A percentile compares a stretch with the other conserved stretches of the same genome.
These are phyloP conservation scores for Macrochelys suwanniensis DNA, from an alignment of 2,797 vertebrate species.

Conservation along the genomic window DNA sequence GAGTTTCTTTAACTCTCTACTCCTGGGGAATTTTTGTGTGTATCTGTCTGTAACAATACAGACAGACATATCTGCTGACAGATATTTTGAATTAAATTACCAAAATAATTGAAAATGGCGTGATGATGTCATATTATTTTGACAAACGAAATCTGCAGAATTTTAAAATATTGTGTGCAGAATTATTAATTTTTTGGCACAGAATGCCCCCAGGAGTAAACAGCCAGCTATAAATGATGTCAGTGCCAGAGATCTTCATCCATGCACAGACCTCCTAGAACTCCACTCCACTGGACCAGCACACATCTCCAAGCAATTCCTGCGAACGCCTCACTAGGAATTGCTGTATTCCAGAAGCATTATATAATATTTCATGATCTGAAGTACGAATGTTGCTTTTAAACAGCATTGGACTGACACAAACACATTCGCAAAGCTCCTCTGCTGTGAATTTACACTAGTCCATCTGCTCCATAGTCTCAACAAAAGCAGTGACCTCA, in stretches of 20 bases:
- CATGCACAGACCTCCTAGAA: neutral
- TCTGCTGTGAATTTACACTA: neutral
- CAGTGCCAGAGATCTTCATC: neutral
- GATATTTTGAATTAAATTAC: too few relatives aligned
- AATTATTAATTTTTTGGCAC: too few relatives aligned
- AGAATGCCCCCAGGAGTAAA: too few relatives aligned
- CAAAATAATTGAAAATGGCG: too few relatives aligned
- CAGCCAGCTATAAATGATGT: neutral
- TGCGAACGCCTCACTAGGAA: accelerated
- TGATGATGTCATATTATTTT: too few relatives aligned
- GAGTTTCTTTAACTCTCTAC: too few relatives aligned
- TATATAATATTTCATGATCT: accelerated
- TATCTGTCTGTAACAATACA: too few relatives aligned
- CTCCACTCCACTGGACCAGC: neutral
- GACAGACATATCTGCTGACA: too few relatives aligned
- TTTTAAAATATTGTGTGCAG: too few relatives aligned
- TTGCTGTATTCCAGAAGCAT: accelerated
- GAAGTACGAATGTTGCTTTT: neutral
- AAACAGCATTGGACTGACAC: neutral
- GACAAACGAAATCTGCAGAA: too few relatives aligned
- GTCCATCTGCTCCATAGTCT: neutral
- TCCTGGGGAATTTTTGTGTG: too few relatives aligned
- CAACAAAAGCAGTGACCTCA: neutral
- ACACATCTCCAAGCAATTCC: accelerated
- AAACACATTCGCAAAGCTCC: neutral